Percentiles rank a stretch among this genome's conserved stretches.
These are phyloP conservation scores for Gasterosteus aculeatus DNA, from an alignment of 2,113 vertebrate species.

Conservation along the genomic window DNA sequence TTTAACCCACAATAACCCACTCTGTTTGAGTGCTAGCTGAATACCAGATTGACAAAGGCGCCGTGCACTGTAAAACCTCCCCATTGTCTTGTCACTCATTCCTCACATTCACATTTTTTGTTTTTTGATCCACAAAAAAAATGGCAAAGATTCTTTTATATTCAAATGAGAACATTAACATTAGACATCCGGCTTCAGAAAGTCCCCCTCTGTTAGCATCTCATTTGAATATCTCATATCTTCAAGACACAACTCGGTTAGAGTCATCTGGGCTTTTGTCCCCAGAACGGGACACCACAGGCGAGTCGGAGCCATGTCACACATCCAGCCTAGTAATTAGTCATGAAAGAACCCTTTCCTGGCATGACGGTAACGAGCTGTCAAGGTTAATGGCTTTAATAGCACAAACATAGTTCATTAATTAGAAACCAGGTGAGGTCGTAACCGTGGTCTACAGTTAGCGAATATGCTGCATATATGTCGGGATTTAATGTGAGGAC, in stretches of 20 bases:
- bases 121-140: slow-evolving; percentile 76
- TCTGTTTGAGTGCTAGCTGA: slow-evolving; percentile 40
- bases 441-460: slow-evolving; percentile 50
- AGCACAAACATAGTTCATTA: slow-evolving; percentile 80
- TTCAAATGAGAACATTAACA: slow-evolving; percentile 87
- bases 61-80: slow-evolving; percentile 65
- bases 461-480: slow-evolving; percentile 52
- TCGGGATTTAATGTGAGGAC: slow-evolving; percentile 40
- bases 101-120: slow-evolving; percentile 65
- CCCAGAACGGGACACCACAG: slow-evolving; percentile 77
- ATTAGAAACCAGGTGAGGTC: slow-evolving; percentile 73
- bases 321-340: slow-evolving; percentile 74
- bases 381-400: slow-evolving; percentile 69
- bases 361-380: slow-evolving; percentile 78
- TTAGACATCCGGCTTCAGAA: slow-evolving; percentile 79
- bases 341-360: slow-evolving; percentile 76
- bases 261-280: slow-evolving; percentile 82
- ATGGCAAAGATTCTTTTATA: slow-evolving; percentile 82
- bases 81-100: slow-evolving; percentile 83
- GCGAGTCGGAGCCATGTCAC: slow-evolving; percentile 76
- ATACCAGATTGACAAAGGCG: slow-evolving; percentile 65
- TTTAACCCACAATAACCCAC: slow-evolving; percentile 51
- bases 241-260: slow-evolving; percentile 79
- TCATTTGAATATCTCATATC: slow-evolving; percentile 86
- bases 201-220: slow-evolving; percentile 80